Conservation (phyloP, 2,113 vertebrate species). For the Gadus macrocephalus region DNA sequence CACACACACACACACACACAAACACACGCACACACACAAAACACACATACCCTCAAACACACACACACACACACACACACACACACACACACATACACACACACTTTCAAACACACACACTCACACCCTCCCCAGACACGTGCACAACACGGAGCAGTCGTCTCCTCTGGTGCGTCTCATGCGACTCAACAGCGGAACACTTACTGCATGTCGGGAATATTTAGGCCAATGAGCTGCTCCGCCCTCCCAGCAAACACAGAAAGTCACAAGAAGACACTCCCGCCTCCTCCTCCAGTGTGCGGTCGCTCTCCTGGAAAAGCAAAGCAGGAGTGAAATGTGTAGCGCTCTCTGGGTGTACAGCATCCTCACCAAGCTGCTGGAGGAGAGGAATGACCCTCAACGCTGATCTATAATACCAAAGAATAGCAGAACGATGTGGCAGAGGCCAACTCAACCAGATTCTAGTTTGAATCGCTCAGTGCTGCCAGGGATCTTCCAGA, state of each 20-base stretch:
- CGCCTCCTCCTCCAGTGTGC: constrained; percentile 4
- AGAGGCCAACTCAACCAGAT: neutral
- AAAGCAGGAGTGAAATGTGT: neutral
- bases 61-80: constrained; percentile 5
- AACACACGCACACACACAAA: neutral
- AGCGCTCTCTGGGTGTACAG: constrained; percentile 11
- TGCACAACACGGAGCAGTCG: constrained; percentile 26
- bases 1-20: neutral
- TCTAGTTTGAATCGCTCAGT: neutral
- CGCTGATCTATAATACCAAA: constrained; percentile 38
- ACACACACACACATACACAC: neutral
- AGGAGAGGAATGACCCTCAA: constrained; percentile 27
- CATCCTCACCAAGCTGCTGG: neutral
- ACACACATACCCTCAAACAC: neutral
- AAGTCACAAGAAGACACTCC: too few species aligned
- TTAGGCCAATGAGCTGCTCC: constrained; percentile 58
- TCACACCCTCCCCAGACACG: too few species aligned
- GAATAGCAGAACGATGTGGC: constrained; percentile 12
- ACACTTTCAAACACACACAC: constrained; percentile 2
- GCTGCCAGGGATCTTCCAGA: neutral
- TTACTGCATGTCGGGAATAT: constrained; percentile 53
- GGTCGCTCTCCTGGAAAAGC: constrained; percentile 38
- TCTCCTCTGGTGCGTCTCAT: constrained; percentile 54
- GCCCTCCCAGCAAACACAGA: constrained; percentile 20
- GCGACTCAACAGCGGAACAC: constrained; percentile 64